These are phyloP conservation scores for Solen grandis DNA, from an alignment of 1,140 invertebrate species.

Conservation along the genomic window DNA sequence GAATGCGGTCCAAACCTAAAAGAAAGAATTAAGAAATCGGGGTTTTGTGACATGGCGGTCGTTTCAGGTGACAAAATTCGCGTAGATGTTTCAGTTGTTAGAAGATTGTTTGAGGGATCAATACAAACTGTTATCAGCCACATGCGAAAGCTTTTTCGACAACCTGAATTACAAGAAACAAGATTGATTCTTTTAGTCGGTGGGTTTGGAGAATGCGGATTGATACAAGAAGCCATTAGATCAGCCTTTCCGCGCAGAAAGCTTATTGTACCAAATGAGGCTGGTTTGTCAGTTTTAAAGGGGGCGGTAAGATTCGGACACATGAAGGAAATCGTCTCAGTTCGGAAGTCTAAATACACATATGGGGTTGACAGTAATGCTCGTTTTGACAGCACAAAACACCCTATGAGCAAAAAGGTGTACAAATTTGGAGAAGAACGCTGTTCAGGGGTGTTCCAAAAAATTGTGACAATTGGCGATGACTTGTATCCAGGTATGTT, in stretches of 20 bases:
- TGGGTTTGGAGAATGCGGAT: constrained; percentile 45
- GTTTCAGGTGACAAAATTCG: neutral
- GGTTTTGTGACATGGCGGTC: neutral
- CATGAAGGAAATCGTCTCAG: constrained; percentile 10
- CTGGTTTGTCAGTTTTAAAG: constrained; percentile 53
- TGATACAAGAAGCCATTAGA: constrained; percentile 18
- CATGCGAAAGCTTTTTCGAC: neutral
- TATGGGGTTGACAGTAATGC: constrained; percentile 42
- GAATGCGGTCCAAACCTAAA: no score
- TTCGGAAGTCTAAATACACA: constrained; percentile 39
- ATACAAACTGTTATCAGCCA: neutral
- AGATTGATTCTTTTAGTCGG: constrained; percentile 41
- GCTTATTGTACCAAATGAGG: constrained; percentile 34
- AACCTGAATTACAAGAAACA: neutral
- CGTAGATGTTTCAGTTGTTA: neutral
- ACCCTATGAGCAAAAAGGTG: no score
- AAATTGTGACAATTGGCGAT: no score
- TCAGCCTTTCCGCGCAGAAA: constrained; percentile 11
- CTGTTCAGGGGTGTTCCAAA: no score
- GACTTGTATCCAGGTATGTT: no score
- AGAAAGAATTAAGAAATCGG: no score
- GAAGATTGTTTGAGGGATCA: constrained; percentile 5
- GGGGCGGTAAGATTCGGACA: constrained; percentile 52
- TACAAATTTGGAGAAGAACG: no score
- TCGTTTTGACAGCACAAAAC: no score